Conservation (phyloP, 2,888 invertebrate genomes). For the Asteroscopus sphinx region DNA sequence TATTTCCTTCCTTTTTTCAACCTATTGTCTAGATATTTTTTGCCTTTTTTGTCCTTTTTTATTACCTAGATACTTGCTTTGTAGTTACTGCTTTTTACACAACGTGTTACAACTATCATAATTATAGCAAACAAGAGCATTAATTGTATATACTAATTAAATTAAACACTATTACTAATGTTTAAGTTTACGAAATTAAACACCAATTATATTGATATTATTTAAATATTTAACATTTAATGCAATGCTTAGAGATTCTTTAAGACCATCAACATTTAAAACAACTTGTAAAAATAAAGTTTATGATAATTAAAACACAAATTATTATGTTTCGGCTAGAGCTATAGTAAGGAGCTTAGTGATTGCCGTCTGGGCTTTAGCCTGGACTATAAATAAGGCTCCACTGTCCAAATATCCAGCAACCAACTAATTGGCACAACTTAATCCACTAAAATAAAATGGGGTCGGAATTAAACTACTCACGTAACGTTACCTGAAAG, state of each 20-base stretch:
- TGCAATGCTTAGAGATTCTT: constrained; percentile 6
- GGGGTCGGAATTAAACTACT: constrained; percentile 63
- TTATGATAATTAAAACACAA: constrained; percentile 62
- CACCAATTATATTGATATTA: no score
- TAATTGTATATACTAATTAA: neutral
- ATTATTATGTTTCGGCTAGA: constrained; percentile 66
- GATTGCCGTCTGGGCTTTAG: constrained; percentile 67
- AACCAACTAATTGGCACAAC: constrained; percentile 77
- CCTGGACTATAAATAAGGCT: constrained; percentile 76
- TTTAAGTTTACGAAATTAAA: constrained; percentile 5
- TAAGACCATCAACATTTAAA: constrained; percentile 17
- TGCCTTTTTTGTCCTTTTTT: neutral
- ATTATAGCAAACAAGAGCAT: neutral
- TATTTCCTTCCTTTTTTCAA: constrained; percentile 10
- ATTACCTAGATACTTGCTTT: neutral
- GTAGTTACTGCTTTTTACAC: neutral
- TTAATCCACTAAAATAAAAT: constrained; percentile 82
- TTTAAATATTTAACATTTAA: neutral
- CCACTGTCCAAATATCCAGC: constrained; percentile 74
- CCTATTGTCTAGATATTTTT: neutral
- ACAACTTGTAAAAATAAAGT: constrained; percentile 34
- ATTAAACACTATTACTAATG: neutral
- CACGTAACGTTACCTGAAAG: constrained; percentile 56
- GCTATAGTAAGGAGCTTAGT: constrained; percentile 71
- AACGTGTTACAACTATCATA: neutral